A percentile compares a stretch with the other conserved stretches of the same genome.
Evolutionary conservation across 2,888 invertebrate species (phyloP).

Genomic region (Maniola hyperantus): DNA sequence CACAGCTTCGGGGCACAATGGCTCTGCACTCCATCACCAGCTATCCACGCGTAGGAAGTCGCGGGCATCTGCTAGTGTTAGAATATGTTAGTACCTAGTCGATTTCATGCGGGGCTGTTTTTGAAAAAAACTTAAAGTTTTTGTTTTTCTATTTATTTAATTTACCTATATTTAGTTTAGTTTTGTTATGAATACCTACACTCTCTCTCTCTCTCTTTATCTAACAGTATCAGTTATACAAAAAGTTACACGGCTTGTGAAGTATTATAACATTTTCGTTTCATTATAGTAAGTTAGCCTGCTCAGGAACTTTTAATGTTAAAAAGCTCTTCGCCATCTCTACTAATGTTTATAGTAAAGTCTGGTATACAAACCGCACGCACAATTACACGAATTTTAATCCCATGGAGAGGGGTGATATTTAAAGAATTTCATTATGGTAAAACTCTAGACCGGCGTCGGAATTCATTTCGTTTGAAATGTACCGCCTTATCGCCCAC

Average conservation of each 20-base stretch:
- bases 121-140: no score
- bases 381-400: constrained; percentile 73
- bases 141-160: no score
- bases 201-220: no score
- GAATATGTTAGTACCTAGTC: no score
- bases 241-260: not conserved
- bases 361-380: constrained; percentile 45
- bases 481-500: constrained; percentile 58
- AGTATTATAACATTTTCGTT: not conserved
- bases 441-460: constrained; percentile 63
- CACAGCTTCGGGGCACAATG: no score
- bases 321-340: not conserved
- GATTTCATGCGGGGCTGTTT: no score
- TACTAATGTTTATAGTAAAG: not conserved
- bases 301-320: not conserved
- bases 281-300: not conserved
- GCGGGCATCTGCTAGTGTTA: no score
- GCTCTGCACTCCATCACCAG: no score
- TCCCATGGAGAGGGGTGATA: constrained; percentile 61
- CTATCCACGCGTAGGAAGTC: no score
- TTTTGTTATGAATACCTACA: no score
- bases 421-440: constrained; percentile 80
- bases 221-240: no score
- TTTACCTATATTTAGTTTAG: no score
- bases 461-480: constrained; percentile 71